These are phyloP conservation scores for Drosophila demipolita DNA, from an alignment of 2,888 invertebrate genomes.

Conservation along the genomic window DNA sequence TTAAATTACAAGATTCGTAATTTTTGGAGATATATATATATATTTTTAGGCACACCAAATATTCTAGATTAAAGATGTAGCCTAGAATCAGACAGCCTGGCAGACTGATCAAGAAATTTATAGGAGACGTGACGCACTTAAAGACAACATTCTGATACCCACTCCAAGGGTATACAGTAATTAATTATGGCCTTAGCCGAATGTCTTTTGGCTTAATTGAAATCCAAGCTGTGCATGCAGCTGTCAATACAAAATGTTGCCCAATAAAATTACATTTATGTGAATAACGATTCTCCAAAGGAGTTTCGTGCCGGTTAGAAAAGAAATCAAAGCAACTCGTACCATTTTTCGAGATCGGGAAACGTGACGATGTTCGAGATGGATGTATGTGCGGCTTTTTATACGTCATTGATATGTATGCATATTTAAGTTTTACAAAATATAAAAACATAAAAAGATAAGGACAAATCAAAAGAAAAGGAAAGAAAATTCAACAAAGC, in stretches of 20 bases:
- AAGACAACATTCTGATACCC: neutral
- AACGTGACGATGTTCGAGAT: slow-evolving; percentile 2
- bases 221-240: neutral
- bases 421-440: neutral
- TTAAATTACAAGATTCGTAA: neutral
- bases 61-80: neutral
- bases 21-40: neutral
- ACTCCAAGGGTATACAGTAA: neutral
- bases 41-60: neutral
- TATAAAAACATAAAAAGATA: neutral
- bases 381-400: neutral
- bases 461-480: neutral
- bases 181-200: neutral
- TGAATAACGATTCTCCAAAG: neutral
- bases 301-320: slow-evolving; percentile 4
- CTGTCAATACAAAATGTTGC: neutral
- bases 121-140: neutral
- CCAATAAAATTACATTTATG: neutral
- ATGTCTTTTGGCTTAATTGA: neutral
- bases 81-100: neutral
- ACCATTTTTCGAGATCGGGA: slow-evolving; percentile 9
- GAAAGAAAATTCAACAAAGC: slow-evolving; percentile 40
- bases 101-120: neutral
- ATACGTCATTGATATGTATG: slow-evolving; percentile 15
- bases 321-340: neutral